Base-by-base conservation (phyloP, 1,140 invertebrate species). In the Calosoma granatense region DNA sequence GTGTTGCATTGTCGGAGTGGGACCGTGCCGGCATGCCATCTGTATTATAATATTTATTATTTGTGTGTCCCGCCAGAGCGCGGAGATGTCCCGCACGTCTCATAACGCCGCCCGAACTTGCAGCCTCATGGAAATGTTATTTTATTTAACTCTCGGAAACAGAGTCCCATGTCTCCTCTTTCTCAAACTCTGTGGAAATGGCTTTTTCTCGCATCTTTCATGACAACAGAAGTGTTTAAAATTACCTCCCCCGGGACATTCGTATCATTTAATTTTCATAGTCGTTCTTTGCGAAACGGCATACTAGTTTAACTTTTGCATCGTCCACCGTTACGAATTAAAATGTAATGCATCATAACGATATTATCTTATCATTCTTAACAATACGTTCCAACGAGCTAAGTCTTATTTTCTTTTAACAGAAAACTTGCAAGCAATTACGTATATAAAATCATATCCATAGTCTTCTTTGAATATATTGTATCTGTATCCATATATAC, bases 31-130 rank as follows among this genome's bases (percentile, higher is more conserved):
- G 54, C 59, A 55, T 52, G 57, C 59, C 60, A 59, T 63, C 60
- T 59, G 63, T 63, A 66, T 70, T 70, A 68, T 68, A 69, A 69
- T 71, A 71, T 71, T 71, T 70, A 71, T 71, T 71, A 69, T 71
- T 68, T 71, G 69, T 68, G 65, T 63, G 59, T 70, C 69, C 69
- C 67, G 57, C 57, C 59, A 63, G 67, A 65, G 60, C 58, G 62
- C 30, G 60, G 53, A 59, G 61, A 60, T 61, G 61, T 68, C 67
- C 69, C 69, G 51, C 47, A 57, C 53, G 67, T 52, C 59, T 61
- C 64, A 61, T 67, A 68, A 68, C 61, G 59, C 54, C 59, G 57
- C 56, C 56, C 55, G 36, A 51, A 55, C 55, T 60, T 59, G 61
- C 51, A 59, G 56, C 60, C 61, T 65, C 65, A 65, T 67, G 65